Evolutionary conservation across 2,113 vertebrate genomes (phyloP).

Genomic region (Tenebrosternarchus preto): DNA sequence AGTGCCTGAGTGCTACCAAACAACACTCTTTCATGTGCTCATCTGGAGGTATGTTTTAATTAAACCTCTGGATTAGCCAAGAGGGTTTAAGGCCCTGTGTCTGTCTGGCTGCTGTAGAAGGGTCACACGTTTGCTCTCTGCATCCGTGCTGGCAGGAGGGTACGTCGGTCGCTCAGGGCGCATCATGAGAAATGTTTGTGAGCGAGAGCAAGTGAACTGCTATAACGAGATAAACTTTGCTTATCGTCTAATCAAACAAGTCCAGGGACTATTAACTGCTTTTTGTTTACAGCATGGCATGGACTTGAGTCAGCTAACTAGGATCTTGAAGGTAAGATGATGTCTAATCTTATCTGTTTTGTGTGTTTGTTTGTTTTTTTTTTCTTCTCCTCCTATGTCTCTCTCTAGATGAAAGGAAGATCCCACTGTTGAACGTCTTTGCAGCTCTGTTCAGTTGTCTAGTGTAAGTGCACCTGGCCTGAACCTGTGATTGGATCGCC

Average conservation of each 20-base stretch:
- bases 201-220: neutral
- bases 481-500: conserved; percentile 61
- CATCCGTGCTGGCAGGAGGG: neutral
- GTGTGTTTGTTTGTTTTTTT: neutral
- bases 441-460: conserved; percentile 61
- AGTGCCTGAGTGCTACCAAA: too few species aligned
- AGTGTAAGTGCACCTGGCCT: conserved; percentile 29
- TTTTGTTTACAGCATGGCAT: neutral
- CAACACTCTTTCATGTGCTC: neutral
- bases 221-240: neutral
- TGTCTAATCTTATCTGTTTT: neutral
- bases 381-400: conserved; percentile 33
- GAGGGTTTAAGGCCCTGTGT: conserved; percentile 63
- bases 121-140: neutral
- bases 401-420: conserved; percentile 82
- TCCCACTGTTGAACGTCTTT: conserved; percentile 74
- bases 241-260: conserved; percentile 14
- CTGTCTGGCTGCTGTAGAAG: conserved; percentile 51
- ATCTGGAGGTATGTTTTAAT: conserved; percentile 5
- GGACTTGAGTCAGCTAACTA: neutral
- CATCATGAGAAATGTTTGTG: conserved; percentile 14
- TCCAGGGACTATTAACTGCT: neutral
- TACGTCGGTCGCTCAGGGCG: conserved; percentile 31
- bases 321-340: neutral
- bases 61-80: conserved; percentile 56